Conservation (phyloP, 2,113 vertebrate species). For the Hirundichthys speculiger region DNA sequence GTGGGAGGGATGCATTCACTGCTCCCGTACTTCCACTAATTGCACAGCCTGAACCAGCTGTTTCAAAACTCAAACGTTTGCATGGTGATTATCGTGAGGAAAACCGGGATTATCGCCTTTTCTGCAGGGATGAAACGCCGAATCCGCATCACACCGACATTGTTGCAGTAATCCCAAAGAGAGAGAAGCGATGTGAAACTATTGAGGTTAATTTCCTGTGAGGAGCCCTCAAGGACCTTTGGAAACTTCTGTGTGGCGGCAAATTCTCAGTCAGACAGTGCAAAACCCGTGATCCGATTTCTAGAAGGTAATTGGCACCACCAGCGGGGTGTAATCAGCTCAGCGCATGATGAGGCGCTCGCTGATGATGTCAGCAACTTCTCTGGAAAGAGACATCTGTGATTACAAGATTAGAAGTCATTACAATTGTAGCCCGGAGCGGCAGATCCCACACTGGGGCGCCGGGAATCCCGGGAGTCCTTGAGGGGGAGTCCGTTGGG, state of each 20-base stretch:
- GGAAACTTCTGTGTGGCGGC: conserved; percentile 24
- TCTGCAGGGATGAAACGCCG: conserved; percentile 18
- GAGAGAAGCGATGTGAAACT: conserved; percentile 6
- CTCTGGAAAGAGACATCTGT: conserved; percentile 62
- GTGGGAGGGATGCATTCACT: too few relatives aligned
- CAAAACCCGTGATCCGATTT: conserved; percentile 34
- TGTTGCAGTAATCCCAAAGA: conserved; percentile 6
- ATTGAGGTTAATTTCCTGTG: background rate
- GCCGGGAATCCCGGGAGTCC: conserved; percentile 42
- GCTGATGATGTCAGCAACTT: conserved; percentile 63
- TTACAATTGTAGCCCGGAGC: conserved; percentile 60
- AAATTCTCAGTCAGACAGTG: conserved; percentile 38
- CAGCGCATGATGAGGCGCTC: conserved; percentile 54
- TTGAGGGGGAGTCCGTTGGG: conserved; percentile 32
- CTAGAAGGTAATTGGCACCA: conserved; percentile 61
- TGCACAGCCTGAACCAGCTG: background rate
- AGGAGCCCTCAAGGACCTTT: background rate
- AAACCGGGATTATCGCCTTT: conserved; percentile 6
- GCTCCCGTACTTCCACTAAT: too few relatives aligned
- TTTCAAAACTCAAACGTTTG: background rate
- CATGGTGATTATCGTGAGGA: conserved; percentile 11
- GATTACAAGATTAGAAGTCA: conserved; percentile 71
- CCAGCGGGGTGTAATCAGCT: conserved; percentile 65
- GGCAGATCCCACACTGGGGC: conserved; percentile 37
- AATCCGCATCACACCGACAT: background rate